phyloP scores from a whole-genome alignment of 2,888 invertebrate genomes.

The Trilocha varians region DNA sequence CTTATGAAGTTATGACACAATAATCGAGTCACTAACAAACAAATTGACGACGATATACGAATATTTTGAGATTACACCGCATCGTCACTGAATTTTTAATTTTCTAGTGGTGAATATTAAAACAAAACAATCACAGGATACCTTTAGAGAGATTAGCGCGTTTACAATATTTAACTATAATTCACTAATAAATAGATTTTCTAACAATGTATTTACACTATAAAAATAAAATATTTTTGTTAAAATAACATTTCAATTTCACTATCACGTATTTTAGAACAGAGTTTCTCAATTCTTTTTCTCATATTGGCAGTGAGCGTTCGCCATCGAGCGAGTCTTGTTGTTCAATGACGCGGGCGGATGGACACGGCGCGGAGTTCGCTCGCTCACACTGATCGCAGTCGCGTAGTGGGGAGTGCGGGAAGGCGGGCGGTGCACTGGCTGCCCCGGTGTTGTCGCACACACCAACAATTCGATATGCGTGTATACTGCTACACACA shows the following conservation, averaged over 20 bases:
- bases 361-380: constrained; percentile 57
- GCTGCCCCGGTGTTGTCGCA: constrained; percentile 68
- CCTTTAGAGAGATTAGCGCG: constrained; percentile 57
- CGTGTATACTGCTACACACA: constrained; percentile 47
- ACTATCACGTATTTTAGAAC: constrained; percentile 66
- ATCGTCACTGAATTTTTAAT: constrained; percentile 52
- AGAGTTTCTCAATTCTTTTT: constrained; percentile 62
- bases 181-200: constrained; percentile 70
- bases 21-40: constrained; percentile 44
- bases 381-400: too few relatives aligned
- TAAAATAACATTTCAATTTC: constrained; percentile 65
- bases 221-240: constrained; percentile 66
- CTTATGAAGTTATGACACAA: constrained; percentile 52
- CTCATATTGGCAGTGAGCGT: constrained; percentile 70
- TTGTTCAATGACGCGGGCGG: constrained; percentile 71
- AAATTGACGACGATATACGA: constrained; percentile 50
- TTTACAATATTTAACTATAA: constrained; percentile 64
- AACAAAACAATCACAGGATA: constrained; percentile 67
- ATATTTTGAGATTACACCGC: constrained; percentile 40
- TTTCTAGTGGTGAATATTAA: constrained; percentile 47
- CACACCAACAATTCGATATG: constrained; percentile 30
- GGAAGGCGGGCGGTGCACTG: constrained; percentile 64
- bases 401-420: constrained; percentile 65
- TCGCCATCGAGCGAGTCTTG: constrained; percentile 72
- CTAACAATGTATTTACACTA: constrained; percentile 61